phyloP scores from a whole-genome alignment of 2,888 invertebrate species.

The Tachina grossa region DNA sequence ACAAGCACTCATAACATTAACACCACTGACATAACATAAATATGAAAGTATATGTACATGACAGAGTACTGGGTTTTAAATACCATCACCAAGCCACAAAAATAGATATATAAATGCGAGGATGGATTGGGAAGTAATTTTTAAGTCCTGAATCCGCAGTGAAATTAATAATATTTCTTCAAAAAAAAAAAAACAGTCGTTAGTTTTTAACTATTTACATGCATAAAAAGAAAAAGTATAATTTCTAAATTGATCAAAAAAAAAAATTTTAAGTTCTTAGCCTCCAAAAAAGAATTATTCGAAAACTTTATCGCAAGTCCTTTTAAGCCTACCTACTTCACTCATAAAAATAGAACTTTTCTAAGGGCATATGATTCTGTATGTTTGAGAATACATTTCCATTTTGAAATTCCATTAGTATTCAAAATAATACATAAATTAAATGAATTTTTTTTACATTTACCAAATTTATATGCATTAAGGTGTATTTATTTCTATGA shows the following conservation, averaged over 20 bases:
- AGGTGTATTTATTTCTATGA: not conserved
- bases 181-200: too few species aligned
- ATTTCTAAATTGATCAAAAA: too few species aligned
- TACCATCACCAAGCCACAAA: slow-evolving; percentile 27
- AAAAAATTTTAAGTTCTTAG: too few species aligned
- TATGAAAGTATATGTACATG: slow-evolving; percentile 2
- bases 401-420: slow-evolving; percentile 9
- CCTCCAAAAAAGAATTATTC: too few species aligned
- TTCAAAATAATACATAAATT: not conserved
- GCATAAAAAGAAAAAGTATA: too few species aligned
- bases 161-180: too few species aligned
- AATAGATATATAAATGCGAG: not conserved
- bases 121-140: not conserved
- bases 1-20: slow-evolving; percentile 38
- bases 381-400: not conserved
- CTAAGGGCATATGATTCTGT: not conserved
- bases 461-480: slow-evolving; percentile 13
- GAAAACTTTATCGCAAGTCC: too few species aligned
- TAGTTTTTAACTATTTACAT: too few species aligned
- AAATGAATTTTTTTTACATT: not conserved
- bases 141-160: too few species aligned
- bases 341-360: not conserved
- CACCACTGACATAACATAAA: slow-evolving; percentile 26
- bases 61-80: slow-evolving; percentile 28
- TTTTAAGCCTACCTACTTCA: too few species aligned